A percentile compares a stretch with the other conserved stretches of the same genome.
phyloP scores from a whole-genome alignment of 2,797 vertebrate species.

The Vipera ursinii region DNA sequence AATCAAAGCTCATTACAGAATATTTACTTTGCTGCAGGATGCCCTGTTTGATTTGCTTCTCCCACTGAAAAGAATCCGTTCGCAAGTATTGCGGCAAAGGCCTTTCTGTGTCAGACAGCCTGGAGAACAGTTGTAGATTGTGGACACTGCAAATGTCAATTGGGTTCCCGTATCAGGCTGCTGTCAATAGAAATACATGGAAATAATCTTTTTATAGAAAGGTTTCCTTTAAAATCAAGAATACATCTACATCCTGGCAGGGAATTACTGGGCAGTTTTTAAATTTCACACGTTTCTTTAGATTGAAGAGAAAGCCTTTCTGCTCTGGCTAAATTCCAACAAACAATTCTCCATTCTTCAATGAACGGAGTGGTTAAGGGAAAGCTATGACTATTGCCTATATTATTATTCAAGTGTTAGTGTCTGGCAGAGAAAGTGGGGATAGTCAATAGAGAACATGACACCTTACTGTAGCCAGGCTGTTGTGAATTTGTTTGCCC shows the following conservation, averaged over 20 bases:
- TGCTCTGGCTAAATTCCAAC: not conserved
- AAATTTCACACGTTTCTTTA: not conserved
- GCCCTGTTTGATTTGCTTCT: not conserved
- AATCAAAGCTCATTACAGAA: not conserved
- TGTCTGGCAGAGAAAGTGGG: not conserved
- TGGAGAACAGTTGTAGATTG: not conserved
- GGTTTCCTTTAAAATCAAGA: not conserved
- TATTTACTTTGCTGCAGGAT: not conserved
- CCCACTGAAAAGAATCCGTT: not conserved
- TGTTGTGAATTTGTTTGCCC: not conserved
- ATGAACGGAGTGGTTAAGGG: not conserved
- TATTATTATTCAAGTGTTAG: not conserved
- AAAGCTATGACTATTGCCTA: not conserved
- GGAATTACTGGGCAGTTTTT: not conserved
- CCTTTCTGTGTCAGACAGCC: not conserved
- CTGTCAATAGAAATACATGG: not conserved
- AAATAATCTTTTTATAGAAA: not conserved
- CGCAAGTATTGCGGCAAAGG: not conserved
- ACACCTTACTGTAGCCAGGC: not conserved
- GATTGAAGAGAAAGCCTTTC: not conserved
- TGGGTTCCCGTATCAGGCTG: not conserved
- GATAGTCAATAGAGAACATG: not conserved
- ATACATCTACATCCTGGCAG: not conserved
- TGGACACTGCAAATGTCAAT: not conserved
- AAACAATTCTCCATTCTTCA: not conserved